Percentiles rank a stretch among this genome's conserved stretches.
phyloP scores from a whole-genome alignment of 2,797 vertebrate species.

The Paratrypauchen microcephalus region DNA sequence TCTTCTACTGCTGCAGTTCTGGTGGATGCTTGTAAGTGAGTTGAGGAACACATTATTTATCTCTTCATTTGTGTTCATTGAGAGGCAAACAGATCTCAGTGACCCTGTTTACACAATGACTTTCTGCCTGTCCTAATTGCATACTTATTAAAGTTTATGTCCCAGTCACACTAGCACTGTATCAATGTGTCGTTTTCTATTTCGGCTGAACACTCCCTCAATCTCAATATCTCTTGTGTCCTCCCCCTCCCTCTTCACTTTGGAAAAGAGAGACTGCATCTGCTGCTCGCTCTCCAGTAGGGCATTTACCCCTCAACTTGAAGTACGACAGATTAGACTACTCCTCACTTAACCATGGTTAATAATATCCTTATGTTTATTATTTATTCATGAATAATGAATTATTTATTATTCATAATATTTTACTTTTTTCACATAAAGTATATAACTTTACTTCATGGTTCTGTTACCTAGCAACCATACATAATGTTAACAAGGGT shows the following conservation, averaged over 20 bases:
- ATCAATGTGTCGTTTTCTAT: conserved; percentile 53
- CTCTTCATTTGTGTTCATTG: conserved; percentile 41
- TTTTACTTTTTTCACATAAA: too few relatives aligned
- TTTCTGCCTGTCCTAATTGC: conserved; percentile 58
- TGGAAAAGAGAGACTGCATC: not conserved
- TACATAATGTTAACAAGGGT: too few relatives aligned
- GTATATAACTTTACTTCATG: too few relatives aligned
- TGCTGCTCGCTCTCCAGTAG: conserved; percentile 17
- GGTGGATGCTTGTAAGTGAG: conserved; percentile 45
- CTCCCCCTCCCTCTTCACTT: conserved; percentile 26
- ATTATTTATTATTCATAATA: too few relatives aligned
- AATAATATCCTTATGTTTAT: too few relatives aligned
- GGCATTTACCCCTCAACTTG: not conserved
- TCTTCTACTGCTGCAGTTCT: conserved; percentile 31
- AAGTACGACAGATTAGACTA: too few relatives aligned
- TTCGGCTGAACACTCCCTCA: conserved; percentile 47
- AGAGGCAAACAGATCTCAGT: conserved; percentile 51
- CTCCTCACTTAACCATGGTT: too few relatives aligned
- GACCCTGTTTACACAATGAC: conserved; percentile 58
- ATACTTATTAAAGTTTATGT: conserved; percentile 43
- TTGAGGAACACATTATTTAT: conserved; percentile 37
- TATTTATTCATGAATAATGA: too few relatives aligned
- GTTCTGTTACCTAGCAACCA: too few relatives aligned
- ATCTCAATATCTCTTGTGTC: conserved; percentile 40
- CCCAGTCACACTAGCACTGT: conserved; percentile 43